phyloP scores from a whole-genome alignment of 2,113 vertebrate species.

The Asarcornis scutulata region DNA sequence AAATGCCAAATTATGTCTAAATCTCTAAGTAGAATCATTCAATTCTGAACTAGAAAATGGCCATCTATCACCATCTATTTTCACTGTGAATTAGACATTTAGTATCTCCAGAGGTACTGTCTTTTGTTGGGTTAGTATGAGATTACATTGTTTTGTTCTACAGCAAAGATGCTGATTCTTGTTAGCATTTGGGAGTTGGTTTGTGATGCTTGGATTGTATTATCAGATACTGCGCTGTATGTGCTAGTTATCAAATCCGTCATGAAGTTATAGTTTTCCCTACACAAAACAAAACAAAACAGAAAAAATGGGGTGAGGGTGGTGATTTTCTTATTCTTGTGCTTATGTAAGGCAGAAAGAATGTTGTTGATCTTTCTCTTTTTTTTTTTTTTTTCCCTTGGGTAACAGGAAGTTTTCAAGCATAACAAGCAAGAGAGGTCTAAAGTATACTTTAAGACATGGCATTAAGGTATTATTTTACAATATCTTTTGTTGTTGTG shows the following conservation, averaged over 20 bases:
- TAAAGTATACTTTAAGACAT: slow-evolving; percentile 9
- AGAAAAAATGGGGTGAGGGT: neutral
- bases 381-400: neutral
- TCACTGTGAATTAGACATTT: neutral
- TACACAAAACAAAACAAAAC: slow-evolving; percentile 6
- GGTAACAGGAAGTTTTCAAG: slow-evolving; percentile 42
- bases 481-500: neutral
- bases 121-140: slow-evolving; percentile 14
- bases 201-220: slow-evolving; percentile 61
- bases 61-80: neutral
- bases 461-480: slow-evolving; percentile 44
- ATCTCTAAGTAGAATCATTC: neutral
- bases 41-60: neutral
- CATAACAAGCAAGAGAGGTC: slow-evolving; percentile 19
- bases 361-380: neutral
- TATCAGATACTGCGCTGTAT: slow-evolving; percentile 21
- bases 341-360: slow-evolving; percentile 35
- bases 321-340: slow-evolving; percentile 17
- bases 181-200: slow-evolving; percentile 21
- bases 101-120: slow-evolving; percentile 26
- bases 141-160: slow-evolving; percentile 19
- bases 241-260: slow-evolving; percentile 60
- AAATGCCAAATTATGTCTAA: neutral
- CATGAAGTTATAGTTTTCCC: slow-evolving; percentile 24
- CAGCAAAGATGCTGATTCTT: neutral